Evolutionary conservation across 1,140 invertebrate genomes (phyloP), one percentile per base, ranked within the genome.

Genomic region (Dendrolimus kikuchii): DNA sequence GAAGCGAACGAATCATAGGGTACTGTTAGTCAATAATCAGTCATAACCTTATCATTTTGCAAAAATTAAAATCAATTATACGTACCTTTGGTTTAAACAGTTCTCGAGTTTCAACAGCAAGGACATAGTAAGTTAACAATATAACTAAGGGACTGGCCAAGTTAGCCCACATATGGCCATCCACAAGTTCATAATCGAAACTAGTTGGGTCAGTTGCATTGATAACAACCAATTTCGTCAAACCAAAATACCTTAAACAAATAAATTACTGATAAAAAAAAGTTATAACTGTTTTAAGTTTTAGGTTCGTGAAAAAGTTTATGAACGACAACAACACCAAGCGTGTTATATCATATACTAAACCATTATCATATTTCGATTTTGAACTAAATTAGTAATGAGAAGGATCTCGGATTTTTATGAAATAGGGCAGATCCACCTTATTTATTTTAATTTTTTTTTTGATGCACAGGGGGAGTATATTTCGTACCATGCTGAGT

Each of bases 111-210:
- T 94, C 93, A 63, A 94, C 80, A 2, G 91, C 92, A 52, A 95
- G 75, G 23, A 93, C 84, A 65, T 92, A 95, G 71, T 94, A 95
- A 1, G 94, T 90, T 70, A 92, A 89, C 38, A 95, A 89, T 49
- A 98, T 84, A 51, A 86, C 74, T 52, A 86, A 53, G 10, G 83
- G 83, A 54, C 81, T 86, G 6, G 78, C 80, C 23, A 86, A 51
- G 0, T 77, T 75, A 4, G 73, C 75, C 83, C 83, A 86, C 66
- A 68, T 77, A 55, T 74, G 64, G 50, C 77, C 68, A 38, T 81
- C 63, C 1, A 71, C 71, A 9, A 77, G 74, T 63, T 78, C 77
- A 43, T 81, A 86, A 7, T 57, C 58, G 53, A 86, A 86, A 49
- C 40, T 60, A 5, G 57, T 58, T 7, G 71, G 60, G 6, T 70